These are phyloP conservation scores for Scortum barcoo DNA, from an alignment of 2,113 vertebrate species.

Conservation along the genomic window DNA sequence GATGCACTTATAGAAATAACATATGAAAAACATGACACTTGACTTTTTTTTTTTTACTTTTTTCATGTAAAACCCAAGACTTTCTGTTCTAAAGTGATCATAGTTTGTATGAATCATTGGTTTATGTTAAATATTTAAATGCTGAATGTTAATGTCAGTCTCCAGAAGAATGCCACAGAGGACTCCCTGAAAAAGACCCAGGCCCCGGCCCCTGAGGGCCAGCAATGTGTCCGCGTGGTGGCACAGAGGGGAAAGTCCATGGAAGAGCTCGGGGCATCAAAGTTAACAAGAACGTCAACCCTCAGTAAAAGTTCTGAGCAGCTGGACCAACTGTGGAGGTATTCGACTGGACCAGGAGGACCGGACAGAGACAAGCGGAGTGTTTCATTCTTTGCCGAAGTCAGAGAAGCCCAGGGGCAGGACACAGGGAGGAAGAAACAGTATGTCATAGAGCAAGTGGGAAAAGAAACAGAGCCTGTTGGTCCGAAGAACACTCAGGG, in stretches of 20 bases:
- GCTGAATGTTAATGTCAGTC: conserved; percentile 60
- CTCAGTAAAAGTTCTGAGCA: conserved; percentile 86
- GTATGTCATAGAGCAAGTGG: neutral
- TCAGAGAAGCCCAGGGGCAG: conserved; percentile 37
- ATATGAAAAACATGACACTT: neutral
- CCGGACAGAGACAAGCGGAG: conserved; percentile 47
- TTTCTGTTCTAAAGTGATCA: neutral
- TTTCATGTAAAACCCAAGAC: neutral
- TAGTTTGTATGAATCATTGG: conserved; percentile 1
- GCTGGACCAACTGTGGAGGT: conserved; percentile 71
- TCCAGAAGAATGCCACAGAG: conserved; percentile 48
- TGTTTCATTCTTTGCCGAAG: conserved; percentile 30
- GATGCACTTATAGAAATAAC: neutral
- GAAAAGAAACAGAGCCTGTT: conserved; percentile 42
- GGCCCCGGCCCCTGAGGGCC: conserved; percentile 35
- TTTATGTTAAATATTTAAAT: conserved; percentile 2
- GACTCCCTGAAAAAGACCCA: conserved; percentile 9
- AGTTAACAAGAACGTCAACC: conserved; percentile 53
- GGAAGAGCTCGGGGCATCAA: conserved; percentile 81
- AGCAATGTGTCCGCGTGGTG: conserved; percentile 62
- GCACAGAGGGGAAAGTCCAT: conserved; percentile 84
- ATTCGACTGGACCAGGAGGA: conserved; percentile 12
- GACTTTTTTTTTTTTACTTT: neutral
- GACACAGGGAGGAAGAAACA: conserved; percentile 30
- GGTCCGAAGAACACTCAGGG: conserved; percentile 56